Conservation (phyloP, 2,888 invertebrate genomes). For the Eurois occulta region DNA sequence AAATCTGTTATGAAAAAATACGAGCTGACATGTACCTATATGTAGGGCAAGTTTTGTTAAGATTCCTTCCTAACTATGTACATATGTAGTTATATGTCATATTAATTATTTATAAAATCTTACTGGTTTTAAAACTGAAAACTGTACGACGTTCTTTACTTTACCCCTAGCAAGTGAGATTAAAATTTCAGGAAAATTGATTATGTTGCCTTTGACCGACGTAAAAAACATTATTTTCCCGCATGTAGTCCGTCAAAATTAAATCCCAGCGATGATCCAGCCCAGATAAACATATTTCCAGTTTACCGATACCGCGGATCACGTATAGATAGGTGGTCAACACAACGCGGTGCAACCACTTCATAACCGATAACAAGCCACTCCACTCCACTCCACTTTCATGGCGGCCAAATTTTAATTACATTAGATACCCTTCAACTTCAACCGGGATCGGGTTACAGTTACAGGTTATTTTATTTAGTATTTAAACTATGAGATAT, state of each 20-base stretch:
- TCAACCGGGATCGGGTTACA: not conserved
- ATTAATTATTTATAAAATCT: too few species aligned
- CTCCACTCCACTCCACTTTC: constrained; percentile 35
- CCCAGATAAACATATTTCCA: constrained; percentile 30
- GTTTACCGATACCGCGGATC: constrained; percentile 20
- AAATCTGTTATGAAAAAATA: not conserved
- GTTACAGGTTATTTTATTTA: not conserved
- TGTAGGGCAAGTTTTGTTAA: not conserved
- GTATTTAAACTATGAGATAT: constrained; percentile 4
- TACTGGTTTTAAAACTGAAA: not conserved
- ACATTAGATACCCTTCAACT: constrained; percentile 9
- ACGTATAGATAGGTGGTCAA: constrained; percentile 3
- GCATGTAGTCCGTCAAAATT: constrained; percentile 2
- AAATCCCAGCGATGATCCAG: constrained; percentile 20
- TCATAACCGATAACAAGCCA: constrained; percentile 51
- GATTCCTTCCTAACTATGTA: not conserved
- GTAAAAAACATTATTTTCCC: not conserved
- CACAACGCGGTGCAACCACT: constrained; percentile 35
- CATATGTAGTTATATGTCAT: accelerated
- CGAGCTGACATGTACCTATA: too few species aligned
- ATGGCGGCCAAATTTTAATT: constrained; percentile 27
- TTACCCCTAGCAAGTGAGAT: not conserved
- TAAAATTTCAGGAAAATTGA: constrained; percentile 1
- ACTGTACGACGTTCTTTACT: not conserved
- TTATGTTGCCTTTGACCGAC: not conserved